A percentile compares a stretch with the other conserved stretches of the same genome.
Evolutionary conservation across 2,888 invertebrate species (phyloP).

Genomic region (Tanypteryx hageni): DNA sequence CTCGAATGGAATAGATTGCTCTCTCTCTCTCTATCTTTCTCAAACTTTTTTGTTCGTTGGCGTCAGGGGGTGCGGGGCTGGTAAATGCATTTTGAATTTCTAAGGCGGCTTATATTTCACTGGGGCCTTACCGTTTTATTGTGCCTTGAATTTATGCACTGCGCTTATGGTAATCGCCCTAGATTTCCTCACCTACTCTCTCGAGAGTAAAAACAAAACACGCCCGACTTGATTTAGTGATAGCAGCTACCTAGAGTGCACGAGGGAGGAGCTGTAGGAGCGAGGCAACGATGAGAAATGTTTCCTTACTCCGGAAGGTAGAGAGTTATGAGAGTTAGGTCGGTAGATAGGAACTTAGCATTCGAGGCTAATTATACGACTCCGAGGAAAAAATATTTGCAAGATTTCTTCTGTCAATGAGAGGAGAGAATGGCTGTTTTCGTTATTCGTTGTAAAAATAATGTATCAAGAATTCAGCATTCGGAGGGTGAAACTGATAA

Average conservation of each 20-base stretch:
- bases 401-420: too few species aligned
- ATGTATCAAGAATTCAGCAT: too few species aligned
- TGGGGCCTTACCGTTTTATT: neutral
- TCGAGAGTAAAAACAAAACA: neutral
- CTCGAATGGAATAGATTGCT: neutral
- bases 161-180: conserved; percentile 28
- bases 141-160: conserved; percentile 11
- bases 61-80: neutral
- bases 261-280: neutral
- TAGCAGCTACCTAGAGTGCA: neutral
- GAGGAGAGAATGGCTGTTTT: too few species aligned
- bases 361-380: too few species aligned
- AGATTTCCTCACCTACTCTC: conserved; percentile 35
- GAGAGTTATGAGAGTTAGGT: neutral
- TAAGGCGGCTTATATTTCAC: neutral
- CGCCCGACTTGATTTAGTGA: conserved; percentile 18
- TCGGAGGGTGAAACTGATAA: too few species aligned
- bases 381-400: too few species aligned
- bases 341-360: neutral
- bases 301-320: neutral
- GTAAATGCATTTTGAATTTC: neutral
- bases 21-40: neutral
- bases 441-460: too few species aligned
- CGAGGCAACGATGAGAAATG: conserved; percentile 8
- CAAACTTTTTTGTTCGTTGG: neutral